phyloP scores from a whole-genome alignment of 2,797 vertebrate species.

The Aulostomus chinensis region DNA sequence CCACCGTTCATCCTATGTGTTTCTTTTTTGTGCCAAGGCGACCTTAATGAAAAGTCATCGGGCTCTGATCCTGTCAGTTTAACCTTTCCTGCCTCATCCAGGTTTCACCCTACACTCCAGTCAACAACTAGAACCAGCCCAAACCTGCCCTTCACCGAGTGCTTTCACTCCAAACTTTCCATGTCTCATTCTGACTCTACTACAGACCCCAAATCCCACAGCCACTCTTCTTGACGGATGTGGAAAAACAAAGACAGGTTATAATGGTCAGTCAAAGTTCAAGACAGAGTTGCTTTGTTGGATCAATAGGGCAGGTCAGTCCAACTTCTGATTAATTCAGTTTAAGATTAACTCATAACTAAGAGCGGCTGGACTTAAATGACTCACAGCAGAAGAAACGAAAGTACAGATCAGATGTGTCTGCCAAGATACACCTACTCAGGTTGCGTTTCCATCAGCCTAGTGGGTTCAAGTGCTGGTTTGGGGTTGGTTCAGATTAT shows the following conservation, averaged over 20 bases:
- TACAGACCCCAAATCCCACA: background rate
- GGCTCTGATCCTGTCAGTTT: constrained; percentile 8
- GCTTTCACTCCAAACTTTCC: constrained; percentile 1
- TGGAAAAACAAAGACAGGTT: constrained; percentile 9
- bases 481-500: no score
- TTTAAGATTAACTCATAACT: constrained; percentile 50
- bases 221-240: no score
- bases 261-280: constrained; percentile 37
- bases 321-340: constrained; percentile 40
- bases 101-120: background rate
- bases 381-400: no score
- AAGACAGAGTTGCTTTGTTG: constrained; percentile 21
- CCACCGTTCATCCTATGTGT: constrained; percentile 8
- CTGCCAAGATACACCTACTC: no score
- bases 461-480: no score
- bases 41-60: constrained; percentile 8
- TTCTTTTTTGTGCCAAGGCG: constrained; percentile 22
- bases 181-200: background rate
- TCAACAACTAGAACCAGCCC: constrained; percentile 1
- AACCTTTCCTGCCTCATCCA: background rate
- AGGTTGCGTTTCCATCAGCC: no score
- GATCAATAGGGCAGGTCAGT: constrained; percentile 34
- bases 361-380: constrained; percentile 13
- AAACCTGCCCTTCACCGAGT: constrained; percentile 6
- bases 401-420: no score